Percentiles rank a stretch among this genome's conserved stretches.
Conservation (phyloP, 2,113 vertebrate genomes). For the Meleagris gallopavo region DNA sequence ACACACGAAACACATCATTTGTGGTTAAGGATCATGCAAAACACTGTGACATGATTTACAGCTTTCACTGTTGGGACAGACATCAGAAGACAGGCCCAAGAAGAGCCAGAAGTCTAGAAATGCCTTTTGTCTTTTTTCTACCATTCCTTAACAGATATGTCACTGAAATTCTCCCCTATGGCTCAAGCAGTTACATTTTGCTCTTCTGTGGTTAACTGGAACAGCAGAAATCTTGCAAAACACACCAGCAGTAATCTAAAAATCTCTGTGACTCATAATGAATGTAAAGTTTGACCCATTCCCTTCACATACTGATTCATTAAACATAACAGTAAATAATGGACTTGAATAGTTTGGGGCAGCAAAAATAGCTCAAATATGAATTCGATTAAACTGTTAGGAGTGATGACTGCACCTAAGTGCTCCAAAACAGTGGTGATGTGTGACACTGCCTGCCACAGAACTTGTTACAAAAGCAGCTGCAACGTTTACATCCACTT, state of each 20-base stretch:
- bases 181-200: constrained; percentile 18
- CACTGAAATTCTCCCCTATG: neutral
- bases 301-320: constrained; percentile 40
- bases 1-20: neutral
- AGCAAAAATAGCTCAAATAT: constrained; percentile 15
- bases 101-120: constrained; percentile 22
- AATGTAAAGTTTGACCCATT: constrained; percentile 32
- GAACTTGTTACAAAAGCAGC: neutral
- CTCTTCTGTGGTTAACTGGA: constrained; percentile 48
- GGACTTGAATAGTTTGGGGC: neutral
- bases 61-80: neutral
- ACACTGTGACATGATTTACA: neutral
- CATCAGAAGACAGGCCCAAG: constrained; percentile 26
- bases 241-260: constrained; percentile 11
- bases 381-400: constrained; percentile 32
- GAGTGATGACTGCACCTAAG: constrained; percentile 8
- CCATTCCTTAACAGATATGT: constrained; percentile 43
- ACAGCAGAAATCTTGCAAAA: constrained; percentile 66
- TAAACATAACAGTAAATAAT: constrained; percentile 7
- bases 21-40: neutral
- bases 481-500: neutral
- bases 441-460: neutral
- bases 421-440: neutral
- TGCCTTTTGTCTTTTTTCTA: neutral
- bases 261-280: constrained; percentile 34